A percentile compares a stretch with the other conserved stretches of the same genome.
Conservation (phyloP, 2,797 vertebrate species). For the Xenopus petersii region DNA sequence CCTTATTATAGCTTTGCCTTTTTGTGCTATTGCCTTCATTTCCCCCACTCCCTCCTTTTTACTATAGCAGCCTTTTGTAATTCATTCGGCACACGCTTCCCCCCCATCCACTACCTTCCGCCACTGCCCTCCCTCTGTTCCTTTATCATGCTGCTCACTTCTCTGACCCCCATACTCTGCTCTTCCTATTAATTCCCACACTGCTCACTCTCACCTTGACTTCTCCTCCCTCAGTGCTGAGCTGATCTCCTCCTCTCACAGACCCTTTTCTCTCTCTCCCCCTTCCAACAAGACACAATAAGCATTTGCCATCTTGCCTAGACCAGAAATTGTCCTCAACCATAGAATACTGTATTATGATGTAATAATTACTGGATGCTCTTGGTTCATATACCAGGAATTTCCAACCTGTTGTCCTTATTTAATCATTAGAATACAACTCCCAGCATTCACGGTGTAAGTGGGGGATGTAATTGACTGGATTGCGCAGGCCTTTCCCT, state of each 20-base stretch:
- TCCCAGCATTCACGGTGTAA: no score
- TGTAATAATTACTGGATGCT: no score
- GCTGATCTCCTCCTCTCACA: no score
- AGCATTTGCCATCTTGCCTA: no score
- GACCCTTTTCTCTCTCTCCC: neutral
- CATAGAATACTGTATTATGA: no score
- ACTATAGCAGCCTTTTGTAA: neutral
- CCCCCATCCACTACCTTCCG: neutral
- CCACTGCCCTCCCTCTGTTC: neutral
- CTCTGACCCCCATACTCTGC: neutral
- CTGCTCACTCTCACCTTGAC: neutral
- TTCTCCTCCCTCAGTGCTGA: neutral
- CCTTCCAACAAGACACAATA: no score
- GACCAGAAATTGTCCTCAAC: no score
- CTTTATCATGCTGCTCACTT: neutral
- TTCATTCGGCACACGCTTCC: slow-evolving; percentile 3
- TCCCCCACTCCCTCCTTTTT: neutral
- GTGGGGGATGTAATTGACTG: no score
- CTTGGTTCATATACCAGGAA: no score
- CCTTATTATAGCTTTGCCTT: neutral
- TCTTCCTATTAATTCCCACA: neutral
- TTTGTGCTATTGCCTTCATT: slow-evolving; percentile 1
- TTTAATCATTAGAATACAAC: no score
- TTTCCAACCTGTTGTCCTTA: no score
- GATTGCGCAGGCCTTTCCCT: no score